Evolutionary conservation across 2,113 vertebrate species (phyloP).

Genomic region (Percopsis transmontana): DNA sequence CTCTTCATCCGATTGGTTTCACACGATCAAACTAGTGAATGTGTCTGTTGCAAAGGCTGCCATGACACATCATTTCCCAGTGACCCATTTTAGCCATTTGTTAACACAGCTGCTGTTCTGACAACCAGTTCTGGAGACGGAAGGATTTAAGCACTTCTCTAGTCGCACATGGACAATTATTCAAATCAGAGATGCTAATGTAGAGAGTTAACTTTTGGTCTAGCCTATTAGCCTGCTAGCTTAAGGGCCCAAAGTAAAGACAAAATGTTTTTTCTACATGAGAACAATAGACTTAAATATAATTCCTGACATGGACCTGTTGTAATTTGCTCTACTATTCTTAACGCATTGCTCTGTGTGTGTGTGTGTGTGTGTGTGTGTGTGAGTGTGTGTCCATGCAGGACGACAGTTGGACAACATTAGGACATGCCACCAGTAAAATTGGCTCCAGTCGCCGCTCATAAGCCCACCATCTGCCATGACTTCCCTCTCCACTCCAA

Average conservation of each 20-base stretch:
- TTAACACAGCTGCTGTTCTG: too few relatives aligned
- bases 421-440: constrained; percentile 40
- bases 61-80: not conserved
- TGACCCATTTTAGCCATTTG: not conserved
- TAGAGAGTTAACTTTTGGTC: too few relatives aligned
- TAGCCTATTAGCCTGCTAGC: too few relatives aligned
- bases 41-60: not conserved
- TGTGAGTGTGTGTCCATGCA: not conserved
- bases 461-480: constrained; percentile 62
- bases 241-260: too few relatives aligned
- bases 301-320: too few relatives aligned
- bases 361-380: not conserved
- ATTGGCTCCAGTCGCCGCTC: constrained; percentile 43
- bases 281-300: too few relatives aligned
- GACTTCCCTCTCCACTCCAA: constrained; percentile 44
- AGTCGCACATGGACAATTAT: too few relatives aligned
- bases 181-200: too few relatives aligned
- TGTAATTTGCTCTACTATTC: too few relatives aligned
- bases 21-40: constrained; percentile 8
- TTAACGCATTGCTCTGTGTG: not conserved
- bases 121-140: too few relatives aligned
- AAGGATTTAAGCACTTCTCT: too few relatives aligned
- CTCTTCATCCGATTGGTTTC: constrained; percentile 12
- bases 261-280: too few relatives aligned
- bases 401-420: constrained; percentile 25